A percentile compares a stretch with the other conserved stretches of the same genome.
Evolutionary conservation across 2,113 vertebrate species (phyloP).

Genomic region (Rynchops niger): DNA sequence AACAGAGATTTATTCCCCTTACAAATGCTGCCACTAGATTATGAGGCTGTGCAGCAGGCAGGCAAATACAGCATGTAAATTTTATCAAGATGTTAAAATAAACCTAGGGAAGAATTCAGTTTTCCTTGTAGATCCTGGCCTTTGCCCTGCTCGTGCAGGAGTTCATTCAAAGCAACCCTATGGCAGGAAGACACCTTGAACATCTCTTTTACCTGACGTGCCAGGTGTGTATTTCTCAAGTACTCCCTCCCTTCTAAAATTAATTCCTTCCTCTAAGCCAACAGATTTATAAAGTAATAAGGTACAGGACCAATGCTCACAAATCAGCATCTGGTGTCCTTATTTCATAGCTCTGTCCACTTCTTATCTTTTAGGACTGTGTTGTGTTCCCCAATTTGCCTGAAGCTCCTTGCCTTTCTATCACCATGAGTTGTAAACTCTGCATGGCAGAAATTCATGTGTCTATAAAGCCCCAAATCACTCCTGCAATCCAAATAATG

Average conservation of each 20-base stretch:
- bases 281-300: not conserved
- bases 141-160: not conserved
- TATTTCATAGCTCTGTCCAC: not conserved
- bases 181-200: not conserved
- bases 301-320: not conserved
- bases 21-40: not conserved
- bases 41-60: not conserved
- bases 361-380: not conserved
- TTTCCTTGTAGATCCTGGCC: not conserved
- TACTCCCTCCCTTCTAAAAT: not conserved
- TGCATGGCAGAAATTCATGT: not conserved
- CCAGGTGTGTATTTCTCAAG: not conserved
- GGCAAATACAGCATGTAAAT: not conserved
- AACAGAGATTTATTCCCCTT: not conserved
- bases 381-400: not conserved
- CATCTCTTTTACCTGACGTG: not conserved
- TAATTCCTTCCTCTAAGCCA: not conserved
- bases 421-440: not conserved
- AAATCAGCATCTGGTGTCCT: not conserved
- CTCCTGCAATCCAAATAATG: conserved; percentile 2
- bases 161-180: not conserved
- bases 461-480: conserved; percentile 11
- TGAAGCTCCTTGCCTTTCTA: conserved; percentile 8
- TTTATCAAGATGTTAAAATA: not conserved
- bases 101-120: not conserved